A percentile compares a stretch with the other conserved stretches of the same genome.
phyloP scores from a whole-genome alignment of 1,140 invertebrate species.

The Euura saliciscinereae region DNA sequence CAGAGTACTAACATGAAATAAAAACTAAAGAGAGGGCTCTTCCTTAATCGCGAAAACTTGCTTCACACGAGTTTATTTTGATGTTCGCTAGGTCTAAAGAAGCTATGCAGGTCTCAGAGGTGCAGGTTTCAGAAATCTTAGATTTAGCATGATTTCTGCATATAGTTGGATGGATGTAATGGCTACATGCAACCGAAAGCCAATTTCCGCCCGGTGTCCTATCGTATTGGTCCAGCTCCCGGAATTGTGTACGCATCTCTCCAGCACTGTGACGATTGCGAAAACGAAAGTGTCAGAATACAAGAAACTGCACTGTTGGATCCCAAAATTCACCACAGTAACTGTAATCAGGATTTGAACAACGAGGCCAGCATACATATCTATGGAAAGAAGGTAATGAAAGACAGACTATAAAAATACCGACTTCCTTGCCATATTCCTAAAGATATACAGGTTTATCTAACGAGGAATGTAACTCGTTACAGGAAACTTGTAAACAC shows the following conservation, averaged over 20 bases:
- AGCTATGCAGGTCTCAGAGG: constrained; percentile 10
- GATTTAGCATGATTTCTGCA: constrained; percentile 40
- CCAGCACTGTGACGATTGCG: constrained; percentile 31
- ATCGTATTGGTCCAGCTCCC: constrained; percentile 33
- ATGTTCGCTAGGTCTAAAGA: constrained; percentile 29
- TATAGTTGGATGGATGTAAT: constrained; percentile 48
- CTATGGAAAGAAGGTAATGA: not conserved
- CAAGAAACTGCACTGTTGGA: constrained; percentile 31
- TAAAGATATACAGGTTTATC: no score
- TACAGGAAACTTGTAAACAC: constrained; percentile 14
- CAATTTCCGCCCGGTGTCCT: constrained; percentile 39
- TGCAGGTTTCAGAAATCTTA: constrained; percentile 20
- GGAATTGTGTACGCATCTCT: constrained; percentile 41
- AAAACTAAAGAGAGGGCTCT: constrained; percentile 1
- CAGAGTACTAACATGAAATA: constrained; percentile 2
- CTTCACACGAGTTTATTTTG: constrained; percentile 20
- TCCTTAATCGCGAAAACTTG: constrained; percentile 2
- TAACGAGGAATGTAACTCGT: no score
- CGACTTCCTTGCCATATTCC: no score
- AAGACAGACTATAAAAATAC: no score
- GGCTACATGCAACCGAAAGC: constrained; percentile 50
- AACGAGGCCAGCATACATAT: constrained; percentile 5
- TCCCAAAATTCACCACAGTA: constrained; percentile 9
- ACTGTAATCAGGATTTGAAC: constrained; percentile 3
- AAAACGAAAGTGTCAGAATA: constrained; percentile 35